Conservation (phyloP, 2,113 vertebrate genomes). For the Trogon melanurus region DNA sequence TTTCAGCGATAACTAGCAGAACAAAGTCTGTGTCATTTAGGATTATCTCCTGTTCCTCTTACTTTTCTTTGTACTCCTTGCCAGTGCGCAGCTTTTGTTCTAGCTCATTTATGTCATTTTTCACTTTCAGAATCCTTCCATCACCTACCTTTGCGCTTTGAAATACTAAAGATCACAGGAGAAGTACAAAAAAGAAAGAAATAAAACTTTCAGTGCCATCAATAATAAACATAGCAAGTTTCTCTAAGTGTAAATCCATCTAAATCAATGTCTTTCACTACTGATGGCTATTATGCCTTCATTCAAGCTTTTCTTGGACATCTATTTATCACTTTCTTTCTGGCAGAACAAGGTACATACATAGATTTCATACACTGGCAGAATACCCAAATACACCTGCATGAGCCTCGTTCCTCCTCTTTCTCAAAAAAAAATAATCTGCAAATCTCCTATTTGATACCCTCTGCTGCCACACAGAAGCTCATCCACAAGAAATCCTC, state of each 20-base stretch:
- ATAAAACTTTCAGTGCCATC: neutral
- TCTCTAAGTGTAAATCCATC: neutral
- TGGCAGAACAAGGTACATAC: too few relatives aligned
- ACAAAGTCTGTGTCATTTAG: neutral
- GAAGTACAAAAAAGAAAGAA: neutral
- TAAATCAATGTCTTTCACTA: neutral
- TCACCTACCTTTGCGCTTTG: neutral
- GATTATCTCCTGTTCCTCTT: neutral
- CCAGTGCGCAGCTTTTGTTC: neutral
- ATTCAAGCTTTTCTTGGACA: neutral
- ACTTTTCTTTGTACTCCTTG: neutral
- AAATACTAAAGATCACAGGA: neutral
- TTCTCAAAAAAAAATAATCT: neutral
- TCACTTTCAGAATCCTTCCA: neutral
- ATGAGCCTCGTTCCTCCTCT: neutral
- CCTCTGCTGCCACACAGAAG: neutral
- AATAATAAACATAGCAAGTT: neutral
- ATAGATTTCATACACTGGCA: neutral
- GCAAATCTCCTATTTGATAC: neutral
- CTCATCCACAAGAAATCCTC: neutral
- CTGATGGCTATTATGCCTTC: neutral
- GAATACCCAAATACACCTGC: neutral
- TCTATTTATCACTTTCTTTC: neutral
- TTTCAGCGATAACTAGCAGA: neutral
- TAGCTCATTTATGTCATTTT: neutral